Evolutionary conservation across 2,113 vertebrate species (phyloP).

Genomic region (Onychorhynchus coronatus): DNA sequence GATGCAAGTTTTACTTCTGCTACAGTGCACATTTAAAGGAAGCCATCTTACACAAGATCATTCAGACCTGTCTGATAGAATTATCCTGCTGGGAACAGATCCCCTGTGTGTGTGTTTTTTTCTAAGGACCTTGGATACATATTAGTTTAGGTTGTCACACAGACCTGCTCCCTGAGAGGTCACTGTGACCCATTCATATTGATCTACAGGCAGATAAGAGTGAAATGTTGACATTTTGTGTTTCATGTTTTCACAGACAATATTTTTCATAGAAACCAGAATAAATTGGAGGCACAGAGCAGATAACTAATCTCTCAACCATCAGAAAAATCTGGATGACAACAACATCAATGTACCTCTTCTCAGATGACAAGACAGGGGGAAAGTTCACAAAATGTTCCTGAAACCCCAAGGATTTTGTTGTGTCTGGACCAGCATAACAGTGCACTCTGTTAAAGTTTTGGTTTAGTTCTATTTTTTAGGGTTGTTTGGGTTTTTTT

Average conservation of each 20-base stretch:
- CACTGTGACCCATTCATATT: constrained; percentile 24
- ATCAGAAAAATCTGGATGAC: neutral
- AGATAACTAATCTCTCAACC: neutral
- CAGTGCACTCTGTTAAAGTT: neutral
- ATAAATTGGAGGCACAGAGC: neutral
- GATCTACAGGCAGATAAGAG: constrained; percentile 21
- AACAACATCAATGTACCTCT: neutral
- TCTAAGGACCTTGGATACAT: neutral
- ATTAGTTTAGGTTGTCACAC: constrained; percentile 15
- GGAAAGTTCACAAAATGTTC: neutral
- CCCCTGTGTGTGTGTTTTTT: neutral
- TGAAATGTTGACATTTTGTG: constrained; percentile 5
- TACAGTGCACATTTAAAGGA: neutral
- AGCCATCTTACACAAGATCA: neutral
- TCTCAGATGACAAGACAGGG: neutral
- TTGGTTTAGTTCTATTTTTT: neutral
- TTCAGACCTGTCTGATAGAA: neutral
- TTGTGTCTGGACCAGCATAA: neutral
- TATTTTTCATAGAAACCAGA: constrained; percentile 1
- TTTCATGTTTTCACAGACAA: constrained; percentile 4
- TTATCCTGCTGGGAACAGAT: neutral
- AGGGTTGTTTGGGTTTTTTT: neutral
- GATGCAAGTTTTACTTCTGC: neutral
- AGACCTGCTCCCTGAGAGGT: constrained; percentile 32
- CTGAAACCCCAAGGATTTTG: neutral